Base-by-base conservation (phyloP, 2,113 vertebrate genomes). In the Spea multiplicata region DNA sequence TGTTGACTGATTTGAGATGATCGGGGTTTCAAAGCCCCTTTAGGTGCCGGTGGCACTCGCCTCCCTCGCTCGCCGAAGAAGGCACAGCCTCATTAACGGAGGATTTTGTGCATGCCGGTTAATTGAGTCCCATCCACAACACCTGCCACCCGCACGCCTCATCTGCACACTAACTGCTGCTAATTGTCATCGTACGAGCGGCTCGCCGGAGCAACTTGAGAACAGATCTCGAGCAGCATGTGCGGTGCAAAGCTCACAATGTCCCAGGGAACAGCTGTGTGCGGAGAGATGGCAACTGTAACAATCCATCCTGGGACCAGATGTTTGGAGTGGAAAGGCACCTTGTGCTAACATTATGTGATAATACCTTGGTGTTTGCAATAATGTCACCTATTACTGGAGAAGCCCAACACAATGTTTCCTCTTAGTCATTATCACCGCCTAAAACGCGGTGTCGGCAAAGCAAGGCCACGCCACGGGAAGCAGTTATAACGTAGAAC, bases 71-170 rank as follows among this genome's bases (percentile, higher is more conserved):
- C 89, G 71, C 88, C 86, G 75, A 81, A 88, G 88, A 88, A 87
- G 89, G 88, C 89, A 88, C 87, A 87, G 89, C 83, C 90, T 94
- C 92, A 93, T 94, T 93, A 93, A 85, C 86, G 85, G 84, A 84
- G 90, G 89, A 89, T 91, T 91, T 88, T 86, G 88, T 85, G 88
- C 84, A 84, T 81, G 86, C 84, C 81, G 83, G 83, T 90, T 93
- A 93, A 93, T 93, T 92, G 91, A 88, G 86, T 86, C 86, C 86
- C 80, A 5, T 83, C 85, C 84, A 84, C 44, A 0, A 85, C 92
- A 92, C 90, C 92, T 94, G 92, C 91, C 90, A 77, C 91, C 84
- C 82, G 74, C 5, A 44, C 70, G 89, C 84, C 89, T 91, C 92
- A 93, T 90, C 89, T 93, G 92, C 74, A 69, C 87, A 64, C 92